phyloP scores from a whole-genome alignment of 2,797 vertebrate species.

The Ptychadena robeensis region DNA sequence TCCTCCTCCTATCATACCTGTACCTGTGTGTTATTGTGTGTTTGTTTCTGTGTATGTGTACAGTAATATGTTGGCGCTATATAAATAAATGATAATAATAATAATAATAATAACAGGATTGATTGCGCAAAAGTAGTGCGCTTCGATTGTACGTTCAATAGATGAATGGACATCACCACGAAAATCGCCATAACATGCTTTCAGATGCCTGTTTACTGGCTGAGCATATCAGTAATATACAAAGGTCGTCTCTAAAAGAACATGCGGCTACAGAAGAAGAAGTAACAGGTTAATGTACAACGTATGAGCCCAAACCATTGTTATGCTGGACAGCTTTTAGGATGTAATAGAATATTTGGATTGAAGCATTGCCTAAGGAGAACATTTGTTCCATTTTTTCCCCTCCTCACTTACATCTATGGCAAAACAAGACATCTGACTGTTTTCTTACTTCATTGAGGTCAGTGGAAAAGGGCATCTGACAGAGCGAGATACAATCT shows the following conservation, averaged over 20 bases:
- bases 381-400: constrained; percentile 56
- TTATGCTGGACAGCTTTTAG: constrained; percentile 12
- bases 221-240: background rate
- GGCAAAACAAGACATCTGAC: constrained; percentile 52
- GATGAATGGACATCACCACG: too few relatives aligned
- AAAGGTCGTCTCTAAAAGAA: background rate
- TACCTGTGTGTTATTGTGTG: too few relatives aligned
- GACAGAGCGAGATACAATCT: constrained; percentile 59
- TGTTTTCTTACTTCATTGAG: constrained; percentile 56
- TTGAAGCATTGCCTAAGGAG: constrained; percentile 47
- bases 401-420: constrained; percentile 32
- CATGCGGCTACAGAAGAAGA: constrained; percentile 8
- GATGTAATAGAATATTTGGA: constrained; percentile 53
- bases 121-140: too few relatives aligned
- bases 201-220: background rate
- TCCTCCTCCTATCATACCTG: too few relatives aligned
- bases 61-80: too few relatives aligned
- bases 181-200: too few relatives aligned
- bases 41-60: too few relatives aligned
- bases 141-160: too few relatives aligned
- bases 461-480: constrained; percentile 60
- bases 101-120: too few relatives aligned
- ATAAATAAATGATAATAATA: too few relatives aligned
- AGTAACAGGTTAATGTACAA: constrained; percentile 31
- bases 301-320: constrained; percentile 8